Conservation (phyloP, 2,888 invertebrate genomes). For the Andrena chrysosceles region DNA sequence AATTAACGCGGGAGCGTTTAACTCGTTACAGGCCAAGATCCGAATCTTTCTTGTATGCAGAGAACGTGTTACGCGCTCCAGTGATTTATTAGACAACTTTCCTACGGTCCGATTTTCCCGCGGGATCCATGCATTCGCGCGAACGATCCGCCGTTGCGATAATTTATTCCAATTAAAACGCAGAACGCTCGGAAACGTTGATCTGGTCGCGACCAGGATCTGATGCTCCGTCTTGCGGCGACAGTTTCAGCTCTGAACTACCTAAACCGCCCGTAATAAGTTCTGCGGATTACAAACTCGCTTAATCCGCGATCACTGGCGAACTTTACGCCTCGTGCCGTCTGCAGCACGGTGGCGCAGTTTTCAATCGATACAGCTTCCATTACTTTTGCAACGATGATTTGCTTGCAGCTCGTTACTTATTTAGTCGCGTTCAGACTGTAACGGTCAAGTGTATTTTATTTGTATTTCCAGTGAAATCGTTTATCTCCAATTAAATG, state of each 20-base stretch:
- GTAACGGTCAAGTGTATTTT: neutral
- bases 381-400: conserved; percentile 4
- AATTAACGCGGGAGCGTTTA: conserved; percentile 35
- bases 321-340: conserved; percentile 15
- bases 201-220: neutral
- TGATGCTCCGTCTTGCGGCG: neutral
- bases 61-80: neutral
- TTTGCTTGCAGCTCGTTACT: neutral
- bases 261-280: conserved; percentile 15
- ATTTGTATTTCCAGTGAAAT: neutral
- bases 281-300: conserved; percentile 35
- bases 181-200: too few species aligned
- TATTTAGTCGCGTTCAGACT: neutral
- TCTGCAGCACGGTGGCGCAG: neutral
- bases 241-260: neutral
- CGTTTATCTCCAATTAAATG: neutral
- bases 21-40: conserved; percentile 14
- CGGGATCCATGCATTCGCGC: neutral
- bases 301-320: conserved; percentile 24
- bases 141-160: neutral
- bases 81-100: neutral
- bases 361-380: conserved; percentile 35
- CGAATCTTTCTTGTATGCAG: conserved; percentile 11
- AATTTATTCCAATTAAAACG: neutral
- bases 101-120: neutral